A percentile compares a stretch with the other conserved stretches of the same genome.
phyloP scores from a whole-genome alignment of 2,113 vertebrate genomes.

The Patagioenas fasciata region DNA sequence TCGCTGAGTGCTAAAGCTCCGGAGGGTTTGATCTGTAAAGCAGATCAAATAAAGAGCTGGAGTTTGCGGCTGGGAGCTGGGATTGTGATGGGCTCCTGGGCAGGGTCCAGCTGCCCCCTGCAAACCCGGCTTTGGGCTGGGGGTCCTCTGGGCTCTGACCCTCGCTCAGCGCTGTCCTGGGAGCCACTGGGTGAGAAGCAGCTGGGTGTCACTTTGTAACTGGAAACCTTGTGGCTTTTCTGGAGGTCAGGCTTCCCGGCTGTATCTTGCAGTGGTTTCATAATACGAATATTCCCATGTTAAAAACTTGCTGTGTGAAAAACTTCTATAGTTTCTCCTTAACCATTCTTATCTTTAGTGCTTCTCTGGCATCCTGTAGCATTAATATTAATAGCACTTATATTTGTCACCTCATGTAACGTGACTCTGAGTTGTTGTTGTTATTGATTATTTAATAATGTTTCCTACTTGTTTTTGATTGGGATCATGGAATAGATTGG shows the following conservation, averaged over 20 bases:
- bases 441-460: background rate
- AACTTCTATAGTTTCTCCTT: background rate
- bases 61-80: background rate
- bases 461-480: background rate
- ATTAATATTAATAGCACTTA: background rate
- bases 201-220: background rate
- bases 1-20: background rate
- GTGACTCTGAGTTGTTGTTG: accelerated
- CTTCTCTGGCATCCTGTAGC: background rate
- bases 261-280: background rate
- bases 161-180: background rate
- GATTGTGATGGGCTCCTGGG: background rate
- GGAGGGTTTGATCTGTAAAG: background rate
- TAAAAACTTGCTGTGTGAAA: background rate
- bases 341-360: background rate
- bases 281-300: background rate
- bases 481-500: no score
- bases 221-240: background rate
- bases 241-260: background rate
- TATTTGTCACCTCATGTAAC: background rate
- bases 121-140: background rate
- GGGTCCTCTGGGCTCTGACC: background rate
- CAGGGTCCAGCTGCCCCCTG: background rate
- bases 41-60: background rate
- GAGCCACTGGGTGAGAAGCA: background rate